A percentile compares a stretch with the other conserved stretches of the same genome.
Evolutionary conservation across 2,113 vertebrate genomes (phyloP).

Genomic region (Eurystomus gularis): DNA sequence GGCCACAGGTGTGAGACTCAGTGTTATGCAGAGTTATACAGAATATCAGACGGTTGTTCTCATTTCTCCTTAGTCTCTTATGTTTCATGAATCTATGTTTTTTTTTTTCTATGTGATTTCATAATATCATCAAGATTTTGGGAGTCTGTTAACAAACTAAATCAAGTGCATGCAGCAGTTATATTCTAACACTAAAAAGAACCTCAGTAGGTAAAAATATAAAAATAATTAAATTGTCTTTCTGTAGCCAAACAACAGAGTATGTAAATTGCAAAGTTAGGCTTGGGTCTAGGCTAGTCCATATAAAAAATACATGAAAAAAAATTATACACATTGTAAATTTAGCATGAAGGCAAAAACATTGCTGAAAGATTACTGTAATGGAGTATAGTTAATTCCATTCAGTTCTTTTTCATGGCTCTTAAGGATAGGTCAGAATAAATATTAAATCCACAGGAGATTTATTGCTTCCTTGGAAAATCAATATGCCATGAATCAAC

Average conservation of each 20-base stretch:
- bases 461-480: constrained; percentile 53
- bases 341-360: constrained; percentile 30
- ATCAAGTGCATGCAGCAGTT: not conserved
- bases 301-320: not conserved
- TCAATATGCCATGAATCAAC: constrained; percentile 6
- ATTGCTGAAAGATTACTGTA: constrained; percentile 11
- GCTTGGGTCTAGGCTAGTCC: not conserved
- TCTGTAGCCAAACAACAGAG: not conserved
- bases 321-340: not conserved
- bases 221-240: not conserved
- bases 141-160: not conserved
- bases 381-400: constrained; percentile 12
- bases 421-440: constrained; percentile 30
- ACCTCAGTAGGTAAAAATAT: not conserved
- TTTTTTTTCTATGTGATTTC: not conserved
- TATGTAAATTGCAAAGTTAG: not conserved
- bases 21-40: not conserved
- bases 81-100: not conserved
- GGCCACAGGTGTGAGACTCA: not conserved
- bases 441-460: constrained; percentile 40
- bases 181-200: not conserved
- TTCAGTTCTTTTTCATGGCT: constrained; percentile 25
- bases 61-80: not conserved
- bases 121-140: not conserved
- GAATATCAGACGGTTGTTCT: not conserved